phyloP scores from a whole-genome alignment of 2,797 vertebrate genomes.

The Microhierax caerulescens region DNA sequence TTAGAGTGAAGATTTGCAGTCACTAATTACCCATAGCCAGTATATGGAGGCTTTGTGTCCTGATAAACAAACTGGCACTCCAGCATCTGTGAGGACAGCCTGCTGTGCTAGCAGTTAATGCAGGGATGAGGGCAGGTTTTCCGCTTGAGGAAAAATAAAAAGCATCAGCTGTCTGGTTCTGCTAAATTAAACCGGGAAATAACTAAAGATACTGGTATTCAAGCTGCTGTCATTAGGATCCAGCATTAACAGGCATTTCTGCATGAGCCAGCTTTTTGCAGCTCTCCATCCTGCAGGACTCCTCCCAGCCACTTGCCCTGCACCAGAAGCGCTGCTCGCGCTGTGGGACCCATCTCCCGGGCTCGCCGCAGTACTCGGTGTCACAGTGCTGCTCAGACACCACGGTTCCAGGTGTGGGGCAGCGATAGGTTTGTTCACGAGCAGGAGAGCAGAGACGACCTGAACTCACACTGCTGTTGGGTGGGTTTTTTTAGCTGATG shows the following conservation, averaged over 20 bases:
- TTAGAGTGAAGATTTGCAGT: neutral
- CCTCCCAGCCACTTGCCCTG: neutral
- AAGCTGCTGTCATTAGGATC: neutral
- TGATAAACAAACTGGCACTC: neutral
- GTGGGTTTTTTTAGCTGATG: accelerated
- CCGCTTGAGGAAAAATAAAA: constrained; percentile 1
- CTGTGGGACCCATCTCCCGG: accelerated
- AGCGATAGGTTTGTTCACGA: neutral
- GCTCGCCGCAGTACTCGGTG: neutral
- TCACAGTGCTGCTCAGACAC: accelerated
- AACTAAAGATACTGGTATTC: neutral
- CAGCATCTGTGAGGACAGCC: neutral
- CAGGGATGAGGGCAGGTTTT: neutral
- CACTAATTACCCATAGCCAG: neutral
- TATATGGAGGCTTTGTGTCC: neutral
- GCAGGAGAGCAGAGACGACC: neutral
- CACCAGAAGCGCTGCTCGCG: accelerated
- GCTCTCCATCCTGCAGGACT: neutral
- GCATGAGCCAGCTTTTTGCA: neutral
- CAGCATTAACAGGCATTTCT: neutral
- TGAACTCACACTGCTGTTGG: neutral
- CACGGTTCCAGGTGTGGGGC: accelerated
- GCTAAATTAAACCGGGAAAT: constrained; percentile 9
- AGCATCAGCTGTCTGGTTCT: constrained; percentile 12
- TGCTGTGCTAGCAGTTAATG: neutral